Base-by-base conservation (phyloP, 2,113 vertebrate genomes). In the Pardalotus punctatus region DNA sequence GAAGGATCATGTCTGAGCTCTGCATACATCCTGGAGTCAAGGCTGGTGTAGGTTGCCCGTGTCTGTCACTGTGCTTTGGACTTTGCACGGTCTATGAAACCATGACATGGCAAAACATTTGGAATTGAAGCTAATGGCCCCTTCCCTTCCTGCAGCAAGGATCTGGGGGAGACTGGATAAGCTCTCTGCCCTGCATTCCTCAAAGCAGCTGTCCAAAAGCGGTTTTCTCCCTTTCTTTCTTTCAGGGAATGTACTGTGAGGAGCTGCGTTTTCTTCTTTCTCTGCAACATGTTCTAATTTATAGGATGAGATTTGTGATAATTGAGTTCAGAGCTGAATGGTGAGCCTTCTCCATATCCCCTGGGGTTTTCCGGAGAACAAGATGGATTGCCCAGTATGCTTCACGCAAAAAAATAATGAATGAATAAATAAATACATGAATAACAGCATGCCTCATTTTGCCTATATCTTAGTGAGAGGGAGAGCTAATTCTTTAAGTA, bases 401-500 rank as follows among this genome's bases (percentile, higher is more conserved):
- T 73, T 60, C 81, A 90, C 9, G 23, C 82, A 77, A 82, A 51
- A 33, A 57, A 81, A 86, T 84, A 96, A 96, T 89, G 78, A 96
- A 96, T 89, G 78, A 96, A 96, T 93, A 90, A 96, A 94, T 94
- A 96, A 95, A 97, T 73, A 51, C 62, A 81, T 73, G 66, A 93
- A 77, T 94, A 95, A 94, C 82, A 86, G 92, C 92, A 81, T 42
- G 92, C 62, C 57, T 94, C 89, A 69, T 93, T 96, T 92, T 95
- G 89, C 60, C 78, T 74, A 33, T 78, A 74, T 92, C 87, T 90
- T 80, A 60, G 82, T 73, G 43, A 90, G 76, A 88, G 73, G 64
- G 51, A 62, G 90, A 92, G 85, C 53, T 95, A 93, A 95, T 96
- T 95, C 94, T 72, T 97, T 97, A 95, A 95, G 78, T 94, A 87